Evolutionary conservation across 2,888 invertebrate genomes (phyloP).

Genomic region (Sepiola atlantica): DNA sequence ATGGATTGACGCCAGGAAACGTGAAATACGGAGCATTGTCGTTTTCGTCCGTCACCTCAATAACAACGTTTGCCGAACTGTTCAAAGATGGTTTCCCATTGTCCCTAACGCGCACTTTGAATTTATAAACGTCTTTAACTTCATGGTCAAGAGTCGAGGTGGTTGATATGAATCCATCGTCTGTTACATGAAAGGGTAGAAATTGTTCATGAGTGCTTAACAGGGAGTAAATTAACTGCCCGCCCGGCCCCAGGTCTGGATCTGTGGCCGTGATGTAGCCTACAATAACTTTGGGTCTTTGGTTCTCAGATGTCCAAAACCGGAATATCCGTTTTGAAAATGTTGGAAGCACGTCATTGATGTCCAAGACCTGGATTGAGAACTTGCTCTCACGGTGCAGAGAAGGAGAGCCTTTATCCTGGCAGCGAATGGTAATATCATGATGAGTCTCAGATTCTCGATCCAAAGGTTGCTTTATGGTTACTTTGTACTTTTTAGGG

Average conservation of each 20-base stretch:
- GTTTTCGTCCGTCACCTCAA: not conserved
- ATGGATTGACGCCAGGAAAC: not conserved
- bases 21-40: not conserved
- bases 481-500: not conserved
- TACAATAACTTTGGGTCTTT: not conserved
- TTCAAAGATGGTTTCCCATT: not conserved
- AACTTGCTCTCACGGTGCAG: not conserved
- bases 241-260: constrained; percentile 62
- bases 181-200: not conserved
- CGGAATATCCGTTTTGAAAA: not conserved
- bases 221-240: constrained; percentile 60
- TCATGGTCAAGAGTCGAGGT: not conserved
- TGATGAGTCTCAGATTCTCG: not conserved
- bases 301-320: not conserved
- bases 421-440: not conserved
- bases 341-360: not conserved
- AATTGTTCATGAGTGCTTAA: not conserved
- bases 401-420: not conserved
- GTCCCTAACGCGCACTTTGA: not conserved
- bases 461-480: not conserved
- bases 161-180: not conserved
- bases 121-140: not conserved
- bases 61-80: not conserved
- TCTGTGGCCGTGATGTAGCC: constrained; percentile 56
- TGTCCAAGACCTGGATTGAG: not conserved